Evolutionary conservation across 2,888 invertebrate genomes (phyloP), one percentile per base, ranked within the genome.

Genomic region (Sarcophaga rosellei): DNA sequence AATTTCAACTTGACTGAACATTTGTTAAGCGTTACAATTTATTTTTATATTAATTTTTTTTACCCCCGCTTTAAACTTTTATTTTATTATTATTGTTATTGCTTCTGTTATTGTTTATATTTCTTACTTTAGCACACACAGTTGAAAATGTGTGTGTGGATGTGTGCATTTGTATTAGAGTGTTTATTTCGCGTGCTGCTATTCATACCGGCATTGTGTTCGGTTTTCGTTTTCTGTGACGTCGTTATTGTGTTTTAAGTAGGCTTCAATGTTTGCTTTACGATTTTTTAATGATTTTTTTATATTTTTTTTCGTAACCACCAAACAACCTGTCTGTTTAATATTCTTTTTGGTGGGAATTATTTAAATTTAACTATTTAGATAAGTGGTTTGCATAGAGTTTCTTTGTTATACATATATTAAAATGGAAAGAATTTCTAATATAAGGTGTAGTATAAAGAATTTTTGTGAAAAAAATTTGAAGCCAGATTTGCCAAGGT

Each of bases 1-100:
- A 90, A 88, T 89, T 90, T 89, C 88, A 90, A 86, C 90, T 88
- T 89, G 89, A 91, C 91, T 91, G 92, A 91, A 89, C 90, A 87
- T 88, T 89, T 88, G 88, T 88, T 89, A 88, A 89, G 85, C 88
- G 88, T 88, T 89, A 88, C 87, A 87, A 89, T 89, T 89, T 89
- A 89, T 90, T 91, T 35, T 91, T 91, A 91, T 89, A 88, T 81
- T 66, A 89, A 73, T 78, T 81, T 66, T 89, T 76, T 78, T 35
- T 23, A 25, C 25, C 17, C 66, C 44, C 10, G n/a, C 70, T 47
- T 72, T 47, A 74, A 35, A 69, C 12, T 15, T 6, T 61, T 76
- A 70, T 69, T 11, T 63, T 69, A 68, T 72, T 80, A 44, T 65
- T 80, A 35, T 73, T 72, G 65, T 73, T 73, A 62, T 62, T 73